These are phyloP conservation scores for Heliconius ismenius DNA, from an alignment of 2,888 invertebrate genomes.

Conservation along the genomic window DNA sequence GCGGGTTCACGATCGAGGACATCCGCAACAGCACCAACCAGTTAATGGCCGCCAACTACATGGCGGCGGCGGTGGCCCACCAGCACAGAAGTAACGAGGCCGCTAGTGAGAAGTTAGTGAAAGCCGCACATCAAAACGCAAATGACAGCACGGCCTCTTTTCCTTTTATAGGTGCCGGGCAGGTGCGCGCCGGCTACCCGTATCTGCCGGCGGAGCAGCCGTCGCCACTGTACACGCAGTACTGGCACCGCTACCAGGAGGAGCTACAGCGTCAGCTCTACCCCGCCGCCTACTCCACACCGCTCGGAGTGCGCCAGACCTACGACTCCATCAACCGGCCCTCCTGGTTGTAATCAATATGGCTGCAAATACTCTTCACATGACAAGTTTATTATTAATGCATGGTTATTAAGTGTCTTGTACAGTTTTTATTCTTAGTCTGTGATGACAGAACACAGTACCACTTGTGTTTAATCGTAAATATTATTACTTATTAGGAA, in stretches of 20 bases:
- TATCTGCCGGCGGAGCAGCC: slow-evolving; percentile 84
- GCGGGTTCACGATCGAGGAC: slow-evolving; percentile 85
- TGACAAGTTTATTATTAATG: slow-evolving; percentile 54
- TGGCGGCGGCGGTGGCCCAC: slow-evolving; percentile 75
- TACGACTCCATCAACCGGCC: slow-evolving; percentile 86
- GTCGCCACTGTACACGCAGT: slow-evolving; percentile 87
- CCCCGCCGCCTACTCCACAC: slow-evolving; percentile 84
- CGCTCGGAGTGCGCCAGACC: slow-evolving; percentile 86
- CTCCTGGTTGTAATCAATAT: slow-evolving; percentile 83
- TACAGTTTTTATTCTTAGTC: slow-evolving; percentile 37
- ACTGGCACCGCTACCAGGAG: slow-evolving; percentile 84
- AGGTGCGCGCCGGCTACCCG: slow-evolving; percentile 83
- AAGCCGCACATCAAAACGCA: slow-evolving; percentile 75
- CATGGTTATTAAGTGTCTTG: slow-evolving; percentile 32
- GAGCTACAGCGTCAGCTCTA: slow-evolving; percentile 83
- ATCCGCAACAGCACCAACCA: slow-evolving; percentile 84
- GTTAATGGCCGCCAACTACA: slow-evolving; percentile 81
- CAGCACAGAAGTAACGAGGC: slow-evolving; percentile 69
- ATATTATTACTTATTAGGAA: slow-evolving; percentile 38
- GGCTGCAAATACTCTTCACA: slow-evolving; percentile 50
- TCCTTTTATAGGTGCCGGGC: slow-evolving; percentile 84
- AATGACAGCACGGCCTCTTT: slow-evolving; percentile 72
- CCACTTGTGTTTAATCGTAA: slow-evolving; percentile 38
- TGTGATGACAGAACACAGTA: slow-evolving; percentile 39
- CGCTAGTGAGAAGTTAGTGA: slow-evolving; percentile 69